A percentile compares a stretch with the other conserved stretches of the same genome.
Conservation (phyloP, 2,888 invertebrate genomes). For the Brenthis ino region DNA sequence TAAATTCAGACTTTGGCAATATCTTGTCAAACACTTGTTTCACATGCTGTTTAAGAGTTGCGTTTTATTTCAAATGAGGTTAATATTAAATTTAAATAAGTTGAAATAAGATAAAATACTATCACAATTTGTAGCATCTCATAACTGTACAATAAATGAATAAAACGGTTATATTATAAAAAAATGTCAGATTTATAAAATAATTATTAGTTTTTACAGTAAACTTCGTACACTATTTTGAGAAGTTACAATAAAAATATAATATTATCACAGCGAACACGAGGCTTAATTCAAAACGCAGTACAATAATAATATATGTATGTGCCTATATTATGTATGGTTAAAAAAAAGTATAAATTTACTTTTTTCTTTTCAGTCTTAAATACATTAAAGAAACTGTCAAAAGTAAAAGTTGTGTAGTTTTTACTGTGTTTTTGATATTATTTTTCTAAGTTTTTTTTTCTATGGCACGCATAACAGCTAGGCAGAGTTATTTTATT, state of each 20-base stretch:
- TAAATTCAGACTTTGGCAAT: conserved; percentile 35
- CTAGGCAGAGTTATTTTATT: too few species aligned
- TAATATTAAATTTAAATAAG: not conserved
- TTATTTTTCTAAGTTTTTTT: too few species aligned
- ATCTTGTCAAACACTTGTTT: conserved; percentile 38
- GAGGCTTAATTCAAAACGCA: conserved; percentile 60
- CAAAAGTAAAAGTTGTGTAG: too few species aligned
- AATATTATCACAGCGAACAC: conserved; percentile 67
- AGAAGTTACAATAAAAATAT: conserved; percentile 9
- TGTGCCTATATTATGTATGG: not conserved
- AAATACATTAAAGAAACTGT: too few species aligned
- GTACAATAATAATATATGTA: conserved; percentile 6
- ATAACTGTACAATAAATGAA: not conserved
- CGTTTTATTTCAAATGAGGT: conserved; percentile 10
- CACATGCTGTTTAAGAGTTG: conserved; percentile 24
- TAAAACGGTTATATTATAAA: too few species aligned
- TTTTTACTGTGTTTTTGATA: too few species aligned
- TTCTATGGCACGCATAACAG: too few species aligned
- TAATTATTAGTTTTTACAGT: not conserved
- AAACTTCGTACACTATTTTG: conserved; percentile 6
- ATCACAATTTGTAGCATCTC: not conserved
- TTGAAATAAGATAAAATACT: not conserved
- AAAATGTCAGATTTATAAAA: too few species aligned
- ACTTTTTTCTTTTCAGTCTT: not conserved
- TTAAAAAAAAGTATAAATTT: not conserved